These are phyloP conservation scores for Ditylenchus weischeri DNA, from an alignment of 2,888 invertebrate species.

Conservation along the genomic window DNA sequence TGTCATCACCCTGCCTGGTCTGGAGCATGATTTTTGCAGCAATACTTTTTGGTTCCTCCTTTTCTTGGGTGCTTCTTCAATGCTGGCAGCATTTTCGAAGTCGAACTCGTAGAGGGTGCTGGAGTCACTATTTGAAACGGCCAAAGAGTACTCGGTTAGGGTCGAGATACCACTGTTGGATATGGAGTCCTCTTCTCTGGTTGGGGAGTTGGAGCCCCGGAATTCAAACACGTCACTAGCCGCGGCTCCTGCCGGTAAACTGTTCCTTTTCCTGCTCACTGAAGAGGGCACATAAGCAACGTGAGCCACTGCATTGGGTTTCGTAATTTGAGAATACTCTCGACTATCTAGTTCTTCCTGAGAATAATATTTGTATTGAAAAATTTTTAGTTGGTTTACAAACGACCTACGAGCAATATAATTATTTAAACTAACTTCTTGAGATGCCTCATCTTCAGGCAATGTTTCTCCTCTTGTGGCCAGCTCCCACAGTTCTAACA, in stretches of 20 bases:
- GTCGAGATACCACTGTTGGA: background rate
- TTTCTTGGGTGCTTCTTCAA: background rate
- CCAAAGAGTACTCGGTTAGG: constrained; percentile 5
- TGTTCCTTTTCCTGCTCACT: too few species aligned
- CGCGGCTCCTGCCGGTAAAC: too few species aligned
- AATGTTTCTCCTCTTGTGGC: background rate
- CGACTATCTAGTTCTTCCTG: too few species aligned
- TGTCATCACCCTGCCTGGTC: too few species aligned
- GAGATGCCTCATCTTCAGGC: background rate
- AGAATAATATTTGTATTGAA: too few species aligned
- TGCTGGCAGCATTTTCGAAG: background rate
- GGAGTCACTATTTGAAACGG: background rate
- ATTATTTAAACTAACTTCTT: background rate
- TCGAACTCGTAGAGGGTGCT: background rate
- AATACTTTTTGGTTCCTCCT: background rate
- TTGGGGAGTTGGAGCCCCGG: constrained; percentile 1
- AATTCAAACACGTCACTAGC: background rate
- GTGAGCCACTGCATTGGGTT: too few species aligned
- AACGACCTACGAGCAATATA: too few species aligned
- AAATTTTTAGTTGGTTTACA: too few species aligned
- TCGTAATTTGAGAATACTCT: too few species aligned
- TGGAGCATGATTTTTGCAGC: background rate
- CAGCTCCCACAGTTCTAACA: constrained; percentile 7
- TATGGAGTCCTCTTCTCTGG: background rate
- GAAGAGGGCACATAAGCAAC: too few species aligned